Base-by-base conservation (phyloP, 2,797 vertebrate species). In the Helicolenus hilgendorfi region DNA sequence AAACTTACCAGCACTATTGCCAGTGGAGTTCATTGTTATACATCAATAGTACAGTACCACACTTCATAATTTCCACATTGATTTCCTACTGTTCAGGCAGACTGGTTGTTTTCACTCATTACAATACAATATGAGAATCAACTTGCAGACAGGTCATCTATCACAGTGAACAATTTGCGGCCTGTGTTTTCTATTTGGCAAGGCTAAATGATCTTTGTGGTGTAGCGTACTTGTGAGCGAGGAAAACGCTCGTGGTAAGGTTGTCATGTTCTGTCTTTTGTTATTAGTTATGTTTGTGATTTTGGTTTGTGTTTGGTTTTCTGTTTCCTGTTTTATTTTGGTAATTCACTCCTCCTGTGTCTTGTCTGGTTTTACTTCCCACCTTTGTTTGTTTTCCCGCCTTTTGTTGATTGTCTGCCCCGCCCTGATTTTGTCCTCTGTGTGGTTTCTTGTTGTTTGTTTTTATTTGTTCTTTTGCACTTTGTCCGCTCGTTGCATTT, bases 51-150 rank as follows among this genome's bases (percentile, higher is more conserved):
- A 77, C 68, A 71, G 5, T 65, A 45, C 53, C 64, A 64, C 53
- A 76, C 33, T 11, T 83, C 26, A 58, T 67, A 41, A 86, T 72
- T 72, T 79, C 3, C 22, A 73, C 27, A 76, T 67, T 55, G 59
- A 83, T 68, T 77, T 82, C 53, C n/a, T 64, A 33, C 64, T 79
- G 79, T 76, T 20, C 69, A 70, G 20, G 38, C 64, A 77, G 55
- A 79, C n/a, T 77, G 38, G 62, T 75, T 72, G 56, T 79, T 91
- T 89, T 79, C 15, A 64, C 22, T 78, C 68, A 67, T 85, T 82
- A 36, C 24, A 65, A 55, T 58, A 60, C 24, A 38, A 55, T 68
- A 24, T 67, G 22, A 68, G 22, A 86, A 78, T 64, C 64, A 65
- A 74, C 63, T 56, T 45, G 49, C 15, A 59, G 45, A 72, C 11